These are phyloP conservation scores for Homarus gammarus DNA, from an alignment of 2,888 invertebrate genomes.

Conservation along the genomic window DNA sequence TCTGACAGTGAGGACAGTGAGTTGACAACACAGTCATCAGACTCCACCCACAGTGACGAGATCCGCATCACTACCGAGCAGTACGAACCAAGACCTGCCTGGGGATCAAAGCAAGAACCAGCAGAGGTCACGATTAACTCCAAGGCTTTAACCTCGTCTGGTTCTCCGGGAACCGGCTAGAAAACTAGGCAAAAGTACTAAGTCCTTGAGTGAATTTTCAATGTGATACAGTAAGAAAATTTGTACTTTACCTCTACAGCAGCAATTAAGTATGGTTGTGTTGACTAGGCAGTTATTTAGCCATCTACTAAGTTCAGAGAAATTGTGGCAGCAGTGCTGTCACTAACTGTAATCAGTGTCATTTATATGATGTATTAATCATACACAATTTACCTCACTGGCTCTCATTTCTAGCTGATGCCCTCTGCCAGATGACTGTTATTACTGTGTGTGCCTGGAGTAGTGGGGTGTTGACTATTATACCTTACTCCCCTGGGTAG, in stretches of 20 bases:
- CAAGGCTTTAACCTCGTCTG: conserved; percentile 13
- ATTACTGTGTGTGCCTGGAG: too few relatives aligned
- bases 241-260: neutral
- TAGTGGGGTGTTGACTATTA: too few relatives aligned
- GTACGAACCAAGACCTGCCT: conserved; percentile 65
- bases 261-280: conserved; percentile 13
- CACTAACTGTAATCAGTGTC: conserved; percentile 18
- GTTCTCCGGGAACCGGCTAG: conserved; percentile 41
- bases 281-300: conserved; percentile 11
- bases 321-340: conserved; percentile 12
- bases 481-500: too few relatives aligned
- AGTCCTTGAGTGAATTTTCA: neutral
- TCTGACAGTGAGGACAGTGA: conserved; percentile 76
- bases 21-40: conserved; percentile 73
- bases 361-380: conserved; percentile 8
- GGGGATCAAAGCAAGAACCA: conserved; percentile 66
- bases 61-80: conserved; percentile 70
- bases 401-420: conserved; percentile 7
- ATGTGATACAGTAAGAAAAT: neutral
- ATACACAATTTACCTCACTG: conserved; percentile 33
- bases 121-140: conserved; percentile 8
- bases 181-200: neutral
- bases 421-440: too few relatives aligned
- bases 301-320: conserved; percentile 12
- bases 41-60: conserved; percentile 75